Evolutionary conservation across 2,888 invertebrate genomes (phyloP).

Genomic region (Thecocarcelia acutangulata): DNA sequence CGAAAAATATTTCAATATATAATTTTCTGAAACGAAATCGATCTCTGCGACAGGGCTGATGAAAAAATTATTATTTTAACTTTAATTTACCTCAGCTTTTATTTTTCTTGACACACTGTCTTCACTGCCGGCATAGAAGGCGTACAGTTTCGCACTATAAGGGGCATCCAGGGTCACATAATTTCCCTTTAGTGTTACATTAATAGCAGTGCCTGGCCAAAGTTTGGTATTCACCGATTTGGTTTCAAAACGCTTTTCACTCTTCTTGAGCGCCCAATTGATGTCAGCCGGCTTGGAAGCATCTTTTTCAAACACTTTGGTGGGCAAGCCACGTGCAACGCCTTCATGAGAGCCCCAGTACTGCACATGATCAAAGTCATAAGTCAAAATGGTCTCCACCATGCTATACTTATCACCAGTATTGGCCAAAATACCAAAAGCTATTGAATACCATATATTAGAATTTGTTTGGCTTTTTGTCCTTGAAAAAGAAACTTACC

Average conservation of each 20-base stretch:
- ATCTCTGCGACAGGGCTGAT: too few relatives aligned
- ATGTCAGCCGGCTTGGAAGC: constrained; percentile 82
- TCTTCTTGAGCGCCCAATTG: constrained; percentile 86
- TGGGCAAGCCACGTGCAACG: constrained; percentile 79
- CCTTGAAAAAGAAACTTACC: constrained; percentile 79
- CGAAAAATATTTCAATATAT: too few relatives aligned
- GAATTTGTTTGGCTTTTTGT: too few relatives aligned
- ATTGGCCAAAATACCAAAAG: constrained; percentile 82
- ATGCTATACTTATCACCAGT: constrained; percentile 83
- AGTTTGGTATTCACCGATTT: constrained; percentile 85
- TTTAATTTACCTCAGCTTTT: constrained; percentile 76
- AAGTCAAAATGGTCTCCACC: constrained; percentile 88
- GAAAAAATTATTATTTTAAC: too few relatives aligned
- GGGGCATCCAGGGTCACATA: constrained; percentile 88
- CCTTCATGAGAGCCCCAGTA: constrained; percentile 91
- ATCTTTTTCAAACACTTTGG: constrained; percentile 78
- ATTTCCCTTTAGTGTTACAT: constrained; percentile 89
- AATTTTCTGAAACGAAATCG: too few relatives aligned
- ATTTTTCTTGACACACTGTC: constrained; percentile 79
- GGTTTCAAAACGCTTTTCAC: constrained; percentile 83
- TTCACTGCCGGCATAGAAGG: constrained; percentile 81
- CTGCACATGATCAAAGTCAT: constrained; percentile 86
- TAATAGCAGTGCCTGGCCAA: constrained; percentile 90
- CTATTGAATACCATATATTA: constrained; percentile 68
- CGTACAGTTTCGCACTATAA: constrained; percentile 87